These are phyloP conservation scores for Phortica okadai DNA, from an alignment of 2,888 invertebrate species.

Conservation along the genomic window DNA sequence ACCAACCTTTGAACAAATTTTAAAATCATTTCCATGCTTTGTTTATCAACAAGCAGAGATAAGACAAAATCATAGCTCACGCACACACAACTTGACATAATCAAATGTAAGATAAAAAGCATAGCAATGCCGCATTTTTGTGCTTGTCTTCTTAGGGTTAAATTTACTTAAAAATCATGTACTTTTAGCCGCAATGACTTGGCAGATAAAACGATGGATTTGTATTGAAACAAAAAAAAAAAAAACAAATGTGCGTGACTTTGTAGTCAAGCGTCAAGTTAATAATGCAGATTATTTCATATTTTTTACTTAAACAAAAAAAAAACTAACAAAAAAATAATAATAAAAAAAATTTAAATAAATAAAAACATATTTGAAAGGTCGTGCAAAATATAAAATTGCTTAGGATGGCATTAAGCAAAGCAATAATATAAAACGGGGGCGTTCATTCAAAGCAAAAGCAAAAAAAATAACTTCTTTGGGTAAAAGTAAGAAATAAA, in stretches of 20 bases:
- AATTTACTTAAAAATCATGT: too few species aligned
- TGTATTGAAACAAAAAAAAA: not conserved
- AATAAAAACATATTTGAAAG: not conserved
- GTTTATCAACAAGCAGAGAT: not conserved
- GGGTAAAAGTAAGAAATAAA: not conserved
- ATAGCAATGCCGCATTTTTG: not conserved
- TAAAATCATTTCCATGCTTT: not conserved
- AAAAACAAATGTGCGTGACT: not conserved
- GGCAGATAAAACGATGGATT: not conserved
- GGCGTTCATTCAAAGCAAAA: not conserved
- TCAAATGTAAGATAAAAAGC: not conserved
- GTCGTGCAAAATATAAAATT: not conserved
- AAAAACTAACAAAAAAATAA: not conserved
- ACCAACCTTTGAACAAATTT: too few species aligned
- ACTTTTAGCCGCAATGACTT: too few species aligned
- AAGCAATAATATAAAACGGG: not conserved
- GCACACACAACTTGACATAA: constrained; percentile 5
- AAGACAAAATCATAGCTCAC: constrained; percentile 3
- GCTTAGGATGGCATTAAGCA: not conserved
- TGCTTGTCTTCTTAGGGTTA: not conserved
- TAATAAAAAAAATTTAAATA: not conserved
- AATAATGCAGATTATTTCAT: not conserved
- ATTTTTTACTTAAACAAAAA: not conserved
- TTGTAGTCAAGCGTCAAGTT: not conserved
- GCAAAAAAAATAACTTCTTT: not conserved